Evolutionary conservation across 2,113 vertebrate species (phyloP).

Genomic region (Machaerirhynchus nigripectus): DNA sequence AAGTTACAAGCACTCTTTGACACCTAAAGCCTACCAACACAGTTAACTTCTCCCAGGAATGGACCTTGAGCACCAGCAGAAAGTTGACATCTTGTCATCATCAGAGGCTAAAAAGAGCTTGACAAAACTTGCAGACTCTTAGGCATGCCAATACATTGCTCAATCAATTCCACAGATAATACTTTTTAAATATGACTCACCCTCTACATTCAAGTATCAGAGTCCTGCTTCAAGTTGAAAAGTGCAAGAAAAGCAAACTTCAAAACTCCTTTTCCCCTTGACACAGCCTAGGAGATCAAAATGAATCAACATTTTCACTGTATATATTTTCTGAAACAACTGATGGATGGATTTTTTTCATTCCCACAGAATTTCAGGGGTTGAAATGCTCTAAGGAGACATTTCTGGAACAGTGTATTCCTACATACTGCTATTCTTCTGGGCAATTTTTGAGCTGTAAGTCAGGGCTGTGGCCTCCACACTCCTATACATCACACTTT

Average conservation of each 20-base stretch:
- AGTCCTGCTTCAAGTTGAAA: not conserved
- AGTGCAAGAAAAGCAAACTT: not conserved
- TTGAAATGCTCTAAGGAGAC: not conserved
- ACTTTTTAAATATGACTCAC: not conserved
- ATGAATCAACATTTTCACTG: not conserved
- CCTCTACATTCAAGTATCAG: not conserved
- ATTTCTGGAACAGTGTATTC: not conserved
- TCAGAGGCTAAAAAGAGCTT: not conserved
- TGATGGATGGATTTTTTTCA: not conserved
- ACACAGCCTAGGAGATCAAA: not conserved
- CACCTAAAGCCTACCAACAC: not conserved
- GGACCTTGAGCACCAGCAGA: not conserved
- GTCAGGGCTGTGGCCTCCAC: not conserved
- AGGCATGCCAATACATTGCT: not conserved
- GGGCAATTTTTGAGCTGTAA: not conserved
- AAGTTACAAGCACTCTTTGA: not conserved
- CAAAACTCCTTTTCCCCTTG: not conserved
- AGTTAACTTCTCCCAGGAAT: not conserved
- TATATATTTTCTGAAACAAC: not conserved
- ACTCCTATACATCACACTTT: not conserved
- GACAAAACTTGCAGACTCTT: not conserved
- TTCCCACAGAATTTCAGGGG: not conserved
- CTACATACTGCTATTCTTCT: not conserved
- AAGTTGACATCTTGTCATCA: not conserved
- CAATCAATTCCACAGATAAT: not conserved